Percentiles rank a stretch among this genome's conserved stretches.
Conservation (phyloP, 2,113 vertebrate genomes). For the Poicephalus gulielmi region DNA sequence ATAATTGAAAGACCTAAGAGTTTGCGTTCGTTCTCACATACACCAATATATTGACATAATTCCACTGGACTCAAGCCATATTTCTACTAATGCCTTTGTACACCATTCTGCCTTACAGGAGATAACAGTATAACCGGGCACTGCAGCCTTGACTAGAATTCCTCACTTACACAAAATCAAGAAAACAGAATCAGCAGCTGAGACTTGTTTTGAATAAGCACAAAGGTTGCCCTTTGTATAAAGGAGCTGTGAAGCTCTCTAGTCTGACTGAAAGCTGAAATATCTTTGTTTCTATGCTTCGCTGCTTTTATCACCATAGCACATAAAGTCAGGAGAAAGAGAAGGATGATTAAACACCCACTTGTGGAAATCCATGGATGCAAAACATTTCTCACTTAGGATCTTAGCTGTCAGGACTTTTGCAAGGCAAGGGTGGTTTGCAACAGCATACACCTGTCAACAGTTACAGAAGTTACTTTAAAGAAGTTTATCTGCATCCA, state of each 20-base stretch:
- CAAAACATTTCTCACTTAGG: constrained; percentile 7
- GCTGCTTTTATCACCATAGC: not conserved
- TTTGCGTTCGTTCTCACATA: not conserved
- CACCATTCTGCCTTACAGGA: not conserved
- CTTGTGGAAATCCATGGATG: not conserved
- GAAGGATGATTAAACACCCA: constrained; percentile 32
- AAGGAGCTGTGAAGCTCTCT: not conserved
- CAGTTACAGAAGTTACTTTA: constrained; percentile 3
- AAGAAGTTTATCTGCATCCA: constrained; percentile 39
- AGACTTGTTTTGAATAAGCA: not conserved
- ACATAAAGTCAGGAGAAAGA: constrained; percentile 4
- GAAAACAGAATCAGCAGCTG: not conserved
- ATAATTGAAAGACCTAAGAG: not conserved
- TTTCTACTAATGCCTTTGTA: not conserved
- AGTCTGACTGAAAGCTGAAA: constrained; percentile 4
- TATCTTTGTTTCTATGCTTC: constrained; percentile 10
- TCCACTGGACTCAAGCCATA: not conserved
- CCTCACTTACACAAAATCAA: not conserved
- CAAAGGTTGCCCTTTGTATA: not conserved
- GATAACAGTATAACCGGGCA: not conserved
- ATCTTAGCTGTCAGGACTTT: not conserved
- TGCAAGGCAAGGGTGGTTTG: not conserved
- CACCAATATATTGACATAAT: not conserved
- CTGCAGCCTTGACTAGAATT: not conserved
- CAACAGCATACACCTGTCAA: not conserved